phyloP scores from a whole-genome alignment of 2,113 vertebrate genomes.

The Sus scrofa region DNA sequence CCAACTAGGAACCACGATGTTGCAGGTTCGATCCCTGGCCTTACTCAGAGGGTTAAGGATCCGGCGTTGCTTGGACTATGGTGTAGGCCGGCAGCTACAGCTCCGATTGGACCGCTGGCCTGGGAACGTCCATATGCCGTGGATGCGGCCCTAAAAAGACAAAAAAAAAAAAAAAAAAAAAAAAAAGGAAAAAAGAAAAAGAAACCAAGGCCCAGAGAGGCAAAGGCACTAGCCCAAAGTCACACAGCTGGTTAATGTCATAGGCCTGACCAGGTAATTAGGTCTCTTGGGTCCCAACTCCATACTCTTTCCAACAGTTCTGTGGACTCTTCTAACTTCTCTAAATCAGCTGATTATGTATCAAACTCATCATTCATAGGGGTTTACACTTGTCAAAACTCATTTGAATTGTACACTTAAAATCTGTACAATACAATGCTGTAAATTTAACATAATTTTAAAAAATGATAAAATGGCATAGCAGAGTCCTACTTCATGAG shows the following conservation, averaged over 20 bases:
- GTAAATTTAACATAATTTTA: background rate
- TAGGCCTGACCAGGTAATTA: background rate
- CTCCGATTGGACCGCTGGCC: too few relatives aligned
- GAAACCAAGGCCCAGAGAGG: background rate
- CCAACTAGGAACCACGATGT: too few relatives aligned
- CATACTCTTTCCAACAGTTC: background rate
- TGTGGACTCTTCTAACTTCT: background rate
- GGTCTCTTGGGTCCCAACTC: background rate
- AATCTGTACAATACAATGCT: background rate
- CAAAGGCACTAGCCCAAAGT: background rate
- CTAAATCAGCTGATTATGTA: constrained; percentile 15
- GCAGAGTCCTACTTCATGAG: background rate
- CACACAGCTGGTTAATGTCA: background rate
- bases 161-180: too few relatives aligned
- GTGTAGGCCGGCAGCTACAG: too few relatives aligned
- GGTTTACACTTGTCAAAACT: background rate
- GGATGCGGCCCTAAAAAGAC: too few relatives aligned
- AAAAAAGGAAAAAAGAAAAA: too few relatives aligned
- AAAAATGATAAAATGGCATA: background rate
- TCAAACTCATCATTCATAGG: background rate
- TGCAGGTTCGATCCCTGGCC: too few relatives aligned
- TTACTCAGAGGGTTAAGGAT: too few relatives aligned
- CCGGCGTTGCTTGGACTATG: too few relatives aligned
- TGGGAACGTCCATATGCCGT: too few relatives aligned
- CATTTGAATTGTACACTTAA: background rate